Percentiles rank a stretch among this genome's conserved stretches.
phyloP scores from a whole-genome alignment of 2,113 vertebrate species.

The Cyprinus carpio region DNA sequence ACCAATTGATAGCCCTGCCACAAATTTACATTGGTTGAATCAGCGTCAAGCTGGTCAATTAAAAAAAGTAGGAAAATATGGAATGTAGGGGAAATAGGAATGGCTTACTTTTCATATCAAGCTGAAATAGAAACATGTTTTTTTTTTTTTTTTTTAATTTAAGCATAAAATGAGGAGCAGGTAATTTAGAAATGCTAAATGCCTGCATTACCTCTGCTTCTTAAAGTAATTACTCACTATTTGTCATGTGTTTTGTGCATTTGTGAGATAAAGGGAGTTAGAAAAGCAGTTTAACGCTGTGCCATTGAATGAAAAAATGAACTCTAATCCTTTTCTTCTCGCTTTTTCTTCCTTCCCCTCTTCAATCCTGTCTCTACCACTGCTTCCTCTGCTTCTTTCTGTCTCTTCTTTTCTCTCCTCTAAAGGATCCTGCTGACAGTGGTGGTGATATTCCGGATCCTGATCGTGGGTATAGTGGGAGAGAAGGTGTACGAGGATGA shows the following conservation, averaged over 20 bases:
- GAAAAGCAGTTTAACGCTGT: background rate
- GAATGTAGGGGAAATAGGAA: background rate
- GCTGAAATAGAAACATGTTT: background rate
- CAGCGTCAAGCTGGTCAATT: background rate
- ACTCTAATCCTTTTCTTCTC: background rate
- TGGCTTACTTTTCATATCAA: background rate
- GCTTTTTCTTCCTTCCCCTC: slow-evolving; percentile 32
- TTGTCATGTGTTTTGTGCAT: background rate
- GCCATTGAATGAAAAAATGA: background rate
- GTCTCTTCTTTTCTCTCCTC: slow-evolving; percentile 58
- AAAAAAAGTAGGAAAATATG: background rate
- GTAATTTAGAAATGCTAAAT: background rate
- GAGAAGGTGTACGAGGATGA: slow-evolving; percentile 92
- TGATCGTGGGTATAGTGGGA: slow-evolving; percentile 89
- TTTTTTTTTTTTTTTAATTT: background rate
- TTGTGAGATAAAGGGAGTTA: background rate
- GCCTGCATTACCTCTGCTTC: background rate
- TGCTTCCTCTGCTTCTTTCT: slow-evolving; percentile 42
- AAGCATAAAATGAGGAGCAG: background rate
- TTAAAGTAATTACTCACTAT: background rate
- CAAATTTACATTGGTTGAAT: background rate
- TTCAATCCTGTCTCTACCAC: slow-evolving; percentile 37
- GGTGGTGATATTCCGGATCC: slow-evolving; percentile 90
- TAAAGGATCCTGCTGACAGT: slow-evolving; percentile 90
- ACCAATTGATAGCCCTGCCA: background rate